Conservation (phyloP, 2,113 vertebrate genomes). For the Tachuris rubrigastra region DNA sequence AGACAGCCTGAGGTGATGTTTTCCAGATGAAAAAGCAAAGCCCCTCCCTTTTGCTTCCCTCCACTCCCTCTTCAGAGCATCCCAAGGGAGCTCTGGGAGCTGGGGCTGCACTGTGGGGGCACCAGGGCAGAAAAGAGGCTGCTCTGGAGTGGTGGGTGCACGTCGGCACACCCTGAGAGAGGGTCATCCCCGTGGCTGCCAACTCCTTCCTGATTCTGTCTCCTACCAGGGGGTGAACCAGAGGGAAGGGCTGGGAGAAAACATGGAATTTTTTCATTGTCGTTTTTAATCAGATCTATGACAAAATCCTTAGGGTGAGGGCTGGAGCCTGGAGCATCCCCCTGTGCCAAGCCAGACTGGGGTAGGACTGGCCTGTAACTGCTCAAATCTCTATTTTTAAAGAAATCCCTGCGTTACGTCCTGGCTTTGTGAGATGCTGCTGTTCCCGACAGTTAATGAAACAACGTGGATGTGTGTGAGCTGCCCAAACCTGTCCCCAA, state of each 20-base stretch:
- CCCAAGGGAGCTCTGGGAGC: background rate
- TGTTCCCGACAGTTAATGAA: background rate
- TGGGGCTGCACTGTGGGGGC: background rate
- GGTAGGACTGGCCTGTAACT: background rate
- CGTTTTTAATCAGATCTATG: background rate
- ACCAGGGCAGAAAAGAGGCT: background rate
- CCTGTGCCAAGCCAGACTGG: background rate
- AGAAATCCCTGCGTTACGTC: background rate
- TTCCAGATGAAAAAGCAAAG: background rate
- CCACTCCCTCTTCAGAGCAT: fast-evolving
- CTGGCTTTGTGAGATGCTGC: background rate
- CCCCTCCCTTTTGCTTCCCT: background rate
- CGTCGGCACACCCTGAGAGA: fast-evolving
- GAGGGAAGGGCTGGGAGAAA: background rate
- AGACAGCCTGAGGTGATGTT: background rate
- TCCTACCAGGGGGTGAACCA: fast-evolving
- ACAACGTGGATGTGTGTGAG: fast-evolving
- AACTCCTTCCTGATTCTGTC: background rate
- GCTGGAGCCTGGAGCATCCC: background rate
- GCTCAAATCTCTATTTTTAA: background rate
- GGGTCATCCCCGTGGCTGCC: background rate
- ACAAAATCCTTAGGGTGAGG: background rate
- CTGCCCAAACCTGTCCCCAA: background rate
- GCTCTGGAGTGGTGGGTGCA: background rate
- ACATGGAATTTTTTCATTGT: fast-evolving